phyloP scores from a whole-genome alignment of 2,888 invertebrate genomes.

The Drosophila testacea region DNA sequence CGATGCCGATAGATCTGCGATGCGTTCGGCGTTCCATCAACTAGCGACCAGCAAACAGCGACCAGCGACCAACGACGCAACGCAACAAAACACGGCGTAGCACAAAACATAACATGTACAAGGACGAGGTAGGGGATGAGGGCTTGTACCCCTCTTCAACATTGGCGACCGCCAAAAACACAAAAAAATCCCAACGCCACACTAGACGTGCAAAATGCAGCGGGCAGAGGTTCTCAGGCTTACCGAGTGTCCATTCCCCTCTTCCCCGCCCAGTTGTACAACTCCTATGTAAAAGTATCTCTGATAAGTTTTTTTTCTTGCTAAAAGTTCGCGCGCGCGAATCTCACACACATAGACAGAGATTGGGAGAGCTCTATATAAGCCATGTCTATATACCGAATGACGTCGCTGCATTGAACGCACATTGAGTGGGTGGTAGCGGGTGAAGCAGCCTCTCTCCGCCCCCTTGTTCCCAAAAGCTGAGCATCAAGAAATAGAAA shows the following conservation, averaged over 20 bases:
- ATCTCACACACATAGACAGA: slow-evolving; percentile 39
- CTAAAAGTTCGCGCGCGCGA: slow-evolving; percentile 74
- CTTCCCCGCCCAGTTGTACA: slow-evolving; percentile 11
- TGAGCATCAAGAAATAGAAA: slow-evolving; percentile 73
- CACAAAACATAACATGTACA: slow-evolving; percentile 54
- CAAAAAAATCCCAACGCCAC: slow-evolving; percentile 17
- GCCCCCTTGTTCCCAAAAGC: slow-evolving; percentile 18
- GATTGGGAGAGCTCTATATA: slow-evolving; percentile 41
- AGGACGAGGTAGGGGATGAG: not conserved
- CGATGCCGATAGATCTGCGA: slow-evolving; percentile 83
- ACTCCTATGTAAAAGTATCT: slow-evolving; percentile 67
- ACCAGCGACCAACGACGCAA: slow-evolving; percentile 52
- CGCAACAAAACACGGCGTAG: slow-evolving; percentile 25
- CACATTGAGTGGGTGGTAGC: slow-evolving; percentile 27
- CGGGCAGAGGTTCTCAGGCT: slow-evolving; percentile 40
- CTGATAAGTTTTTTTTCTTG: slow-evolving; percentile 75
- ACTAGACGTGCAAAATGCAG: slow-evolving; percentile 74
- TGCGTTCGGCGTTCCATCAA: slow-evolving; percentile 82
- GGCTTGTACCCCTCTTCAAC: slow-evolving; percentile 37
- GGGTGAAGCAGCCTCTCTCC: not conserved
- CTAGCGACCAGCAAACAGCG: slow-evolving; percentile 59
- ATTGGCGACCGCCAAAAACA: slow-evolving; percentile 65
- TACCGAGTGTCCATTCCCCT: not conserved
- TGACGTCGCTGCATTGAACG: slow-evolving; percentile 48
- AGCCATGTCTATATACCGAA: slow-evolving; percentile 54